Conservation (phyloP, 2,888 invertebrate genomes). For the Zaprionus lineosus region DNA sequence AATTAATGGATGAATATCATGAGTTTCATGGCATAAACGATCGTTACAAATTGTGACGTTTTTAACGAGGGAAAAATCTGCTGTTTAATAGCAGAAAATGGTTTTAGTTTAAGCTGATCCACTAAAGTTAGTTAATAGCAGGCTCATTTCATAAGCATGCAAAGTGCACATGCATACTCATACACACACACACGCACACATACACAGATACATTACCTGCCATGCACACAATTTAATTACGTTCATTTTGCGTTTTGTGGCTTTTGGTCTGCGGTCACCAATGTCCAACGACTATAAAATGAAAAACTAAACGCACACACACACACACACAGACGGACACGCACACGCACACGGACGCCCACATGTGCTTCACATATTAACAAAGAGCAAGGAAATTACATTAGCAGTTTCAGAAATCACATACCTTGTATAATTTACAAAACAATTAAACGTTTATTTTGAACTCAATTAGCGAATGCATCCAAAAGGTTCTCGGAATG, state of each 20-base stretch:
- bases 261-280: constrained; percentile 2
- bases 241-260: constrained; percentile 10
- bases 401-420: constrained; percentile 5
- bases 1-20: no score
- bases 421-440: constrained; percentile 9
- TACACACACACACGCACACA: neutral
- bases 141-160: neutral
- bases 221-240: constrained; percentile 4
- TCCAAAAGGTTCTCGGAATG: no score
- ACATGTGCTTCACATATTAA: neutral
- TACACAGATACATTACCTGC: neutral
- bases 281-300: neutral
- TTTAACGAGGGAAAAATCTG: no score
- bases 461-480: constrained; percentile 5
- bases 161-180: no score
- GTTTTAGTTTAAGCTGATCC: neutral
- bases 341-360: neutral
- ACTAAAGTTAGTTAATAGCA: constrained; percentile 2
- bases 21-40: no score
- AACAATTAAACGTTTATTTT: constrained; percentile 4
- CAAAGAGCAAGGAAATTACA: constrained; percentile 8
- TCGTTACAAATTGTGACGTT: no score
- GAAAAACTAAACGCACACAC: neutral
- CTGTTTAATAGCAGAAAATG: no score
- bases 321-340: neutral